phyloP scores from a whole-genome alignment of 2,888 invertebrate species.

The Incurvaria masculella region DNA sequence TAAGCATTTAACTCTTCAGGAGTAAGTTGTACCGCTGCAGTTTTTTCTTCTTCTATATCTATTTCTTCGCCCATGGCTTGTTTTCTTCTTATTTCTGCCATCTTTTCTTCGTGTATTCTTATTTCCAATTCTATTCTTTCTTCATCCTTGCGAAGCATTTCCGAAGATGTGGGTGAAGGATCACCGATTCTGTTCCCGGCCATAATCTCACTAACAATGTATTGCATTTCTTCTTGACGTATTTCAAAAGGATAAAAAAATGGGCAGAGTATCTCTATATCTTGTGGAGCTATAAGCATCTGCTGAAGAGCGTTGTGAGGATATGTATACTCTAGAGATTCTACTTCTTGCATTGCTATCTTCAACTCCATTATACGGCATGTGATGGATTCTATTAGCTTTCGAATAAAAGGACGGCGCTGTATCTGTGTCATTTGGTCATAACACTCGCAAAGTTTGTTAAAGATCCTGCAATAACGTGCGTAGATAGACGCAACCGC shows the following conservation, averaged over 20 bases:
- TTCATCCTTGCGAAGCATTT: slow-evolving; percentile 30
- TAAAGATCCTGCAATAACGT: slow-evolving; percentile 51
- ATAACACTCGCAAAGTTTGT: slow-evolving; percentile 56
- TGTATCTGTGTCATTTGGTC: slow-evolving; percentile 63
- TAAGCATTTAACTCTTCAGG: slow-evolving; percentile 30
- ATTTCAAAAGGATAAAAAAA: slow-evolving; percentile 61
- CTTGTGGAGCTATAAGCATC: slow-evolving; percentile 65
- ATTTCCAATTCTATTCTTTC: slow-evolving; percentile 28
- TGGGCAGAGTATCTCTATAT: slow-evolving; percentile 62
- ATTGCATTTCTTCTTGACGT: slow-evolving; percentile 41
- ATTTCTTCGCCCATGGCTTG: slow-evolving; percentile 30
- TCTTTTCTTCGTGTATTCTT: slow-evolving; percentile 27
- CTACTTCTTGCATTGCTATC: slow-evolving; percentile 50
- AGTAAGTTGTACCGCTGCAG: slow-evolving; percentile 21
- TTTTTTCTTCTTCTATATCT: slow-evolving; percentile 23
- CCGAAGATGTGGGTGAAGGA: slow-evolving; percentile 34
- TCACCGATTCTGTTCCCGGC: slow-evolving; percentile 41
- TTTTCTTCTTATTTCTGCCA: slow-evolving; percentile 29
- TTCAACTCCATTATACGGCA: slow-evolving; percentile 60
- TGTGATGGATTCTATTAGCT: slow-evolving; percentile 57
- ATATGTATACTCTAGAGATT: slow-evolving; percentile 64
- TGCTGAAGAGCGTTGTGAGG: slow-evolving; percentile 68
- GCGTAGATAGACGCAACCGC: slow-evolving; percentile 48
- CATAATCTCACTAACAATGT: slow-evolving; percentile 42
- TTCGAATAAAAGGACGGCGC: slow-evolving; percentile 52